A percentile compares a stretch with the other conserved stretches of the same genome.
These are phyloP conservation scores for Fissipunctia ypsillon DNA, from an alignment of 2,888 invertebrate genomes.

Conservation along the genomic window DNA sequence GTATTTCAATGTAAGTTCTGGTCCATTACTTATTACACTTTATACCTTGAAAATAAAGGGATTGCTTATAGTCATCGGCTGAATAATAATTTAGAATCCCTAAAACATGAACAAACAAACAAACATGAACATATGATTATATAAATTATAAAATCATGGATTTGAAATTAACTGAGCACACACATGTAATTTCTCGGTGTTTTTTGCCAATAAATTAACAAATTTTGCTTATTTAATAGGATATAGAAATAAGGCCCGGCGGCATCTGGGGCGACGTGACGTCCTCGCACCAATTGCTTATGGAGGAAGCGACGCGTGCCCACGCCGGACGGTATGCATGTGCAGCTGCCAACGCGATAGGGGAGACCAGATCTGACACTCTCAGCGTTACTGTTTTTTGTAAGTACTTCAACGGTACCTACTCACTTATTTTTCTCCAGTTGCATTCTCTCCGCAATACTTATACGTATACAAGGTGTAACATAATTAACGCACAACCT, in stretches of 20 bases:
- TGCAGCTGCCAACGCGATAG: conserved; percentile 81
- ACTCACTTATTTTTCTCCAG: neutral
- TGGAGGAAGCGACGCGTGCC: conserved; percentile 80
- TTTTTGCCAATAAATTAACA: neutral
- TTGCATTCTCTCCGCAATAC: too few species aligned
- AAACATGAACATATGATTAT: too few species aligned
- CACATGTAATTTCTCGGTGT: neutral
- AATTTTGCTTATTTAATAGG: conserved; percentile 68
- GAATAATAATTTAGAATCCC: neutral
- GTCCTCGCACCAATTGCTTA: conserved; percentile 71
- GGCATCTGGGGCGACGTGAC: conserved; percentile 81
- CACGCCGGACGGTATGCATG: conserved; percentile 85
- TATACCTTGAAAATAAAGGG: neutral
- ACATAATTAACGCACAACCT: too few species aligned
- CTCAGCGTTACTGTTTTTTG: conserved; percentile 82
- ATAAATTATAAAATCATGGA: neutral
- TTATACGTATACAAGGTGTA: too few species aligned
- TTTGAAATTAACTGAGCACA: neutral
- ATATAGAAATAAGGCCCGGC: conserved; percentile 79
- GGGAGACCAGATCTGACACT: conserved; percentile 82
- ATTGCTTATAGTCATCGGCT: neutral
- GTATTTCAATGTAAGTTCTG: conserved; percentile 87
- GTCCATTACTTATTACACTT: neutral
- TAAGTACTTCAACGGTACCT: conserved; percentile 68
- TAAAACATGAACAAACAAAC: too few species aligned